Percentiles rank a stretch among this genome's conserved stretches.
Conservation (phyloP, 2,113 vertebrate genomes). For the Steatornis caripensis region DNA sequence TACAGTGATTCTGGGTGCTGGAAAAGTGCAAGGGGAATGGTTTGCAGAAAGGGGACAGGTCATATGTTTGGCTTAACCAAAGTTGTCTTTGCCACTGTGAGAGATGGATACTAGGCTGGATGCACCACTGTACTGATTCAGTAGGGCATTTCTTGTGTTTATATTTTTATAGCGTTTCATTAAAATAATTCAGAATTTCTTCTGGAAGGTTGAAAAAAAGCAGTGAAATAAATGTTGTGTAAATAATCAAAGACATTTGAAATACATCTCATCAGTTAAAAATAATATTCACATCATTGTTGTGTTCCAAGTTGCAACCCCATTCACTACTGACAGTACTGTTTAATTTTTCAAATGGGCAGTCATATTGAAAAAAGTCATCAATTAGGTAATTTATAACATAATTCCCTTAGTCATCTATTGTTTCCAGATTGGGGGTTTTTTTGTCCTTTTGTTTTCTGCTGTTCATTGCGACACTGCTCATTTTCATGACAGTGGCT, state of each 20-base stretch:
- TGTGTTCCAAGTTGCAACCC: not conserved
- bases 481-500: not conserved
- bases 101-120: not conserved
- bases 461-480: not conserved
- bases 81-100: not conserved
- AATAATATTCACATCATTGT: not conserved
- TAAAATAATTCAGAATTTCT: not conserved
- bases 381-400: slow-evolving; percentile 3
- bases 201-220: not conserved
- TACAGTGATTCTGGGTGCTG: not conserved
- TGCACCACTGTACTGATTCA: not conserved
- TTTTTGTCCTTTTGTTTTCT: not conserved
- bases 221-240: not conserved
- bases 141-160: not conserved
- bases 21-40: not conserved
- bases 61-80: not conserved
- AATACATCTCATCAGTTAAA: not conserved
- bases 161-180: not conserved
- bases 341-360: slow-evolving; percentile 12
- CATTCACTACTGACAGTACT: not conserved
- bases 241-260: slow-evolving; percentile 6
- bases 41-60: not conserved
- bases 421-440: slow-evolving; percentile 3
- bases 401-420: not conserved
- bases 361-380: not conserved